Base-by-base conservation (phyloP, 2,797 vertebrate genomes). In the Nannoperca obscura region DNA sequence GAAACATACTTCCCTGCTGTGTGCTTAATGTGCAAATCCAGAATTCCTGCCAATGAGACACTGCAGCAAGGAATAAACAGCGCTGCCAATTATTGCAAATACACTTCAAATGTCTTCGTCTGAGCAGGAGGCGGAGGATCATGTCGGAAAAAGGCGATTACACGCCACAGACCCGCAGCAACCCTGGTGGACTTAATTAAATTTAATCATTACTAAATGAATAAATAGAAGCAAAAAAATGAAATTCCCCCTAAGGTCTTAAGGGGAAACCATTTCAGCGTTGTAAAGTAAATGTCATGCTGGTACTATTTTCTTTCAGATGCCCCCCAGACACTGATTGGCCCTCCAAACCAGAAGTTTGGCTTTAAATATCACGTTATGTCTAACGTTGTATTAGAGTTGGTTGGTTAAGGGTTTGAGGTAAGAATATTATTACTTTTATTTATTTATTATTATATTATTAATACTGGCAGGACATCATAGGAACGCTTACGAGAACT, bases 21-120 rank as follows among this genome's bases (percentile, higher is more conserved):
- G 65, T 50, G 82, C 46, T 83, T 82, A 78, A 67, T 73, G 77
- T 58, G 69, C 42, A 57, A 67, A 77, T 69, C 63, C 44, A 69
- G n/a, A 66, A 78, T 49, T 77, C 55, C 80, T 83, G 75, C 81
- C 74, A 85, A 60, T n/a, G 38, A 72, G 74, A 50, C 60, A 20
- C 84, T 47, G 65, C 76, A 68, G 74, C 5, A 40, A 78, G 32
- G 65, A 86, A 74, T 65, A 74, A 78, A 83, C 70, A 82, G 44
- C 68, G 3, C 47, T 74, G 61, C 50, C 68, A 78, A 36, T 83
- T 85, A 81, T 65, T 59, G 55, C 55, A 76, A 75, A 75, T 65
- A 63, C 66, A 67, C 76, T 59, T 38, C 40, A 40, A 66, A 61
- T 60, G 8, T 71, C 50, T 36, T 64, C 9, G 36, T 79, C 62